These are phyloP conservation scores for Nomada fabriciana DNA, from an alignment of 2,888 invertebrate species.

Conservation along the genomic window DNA sequence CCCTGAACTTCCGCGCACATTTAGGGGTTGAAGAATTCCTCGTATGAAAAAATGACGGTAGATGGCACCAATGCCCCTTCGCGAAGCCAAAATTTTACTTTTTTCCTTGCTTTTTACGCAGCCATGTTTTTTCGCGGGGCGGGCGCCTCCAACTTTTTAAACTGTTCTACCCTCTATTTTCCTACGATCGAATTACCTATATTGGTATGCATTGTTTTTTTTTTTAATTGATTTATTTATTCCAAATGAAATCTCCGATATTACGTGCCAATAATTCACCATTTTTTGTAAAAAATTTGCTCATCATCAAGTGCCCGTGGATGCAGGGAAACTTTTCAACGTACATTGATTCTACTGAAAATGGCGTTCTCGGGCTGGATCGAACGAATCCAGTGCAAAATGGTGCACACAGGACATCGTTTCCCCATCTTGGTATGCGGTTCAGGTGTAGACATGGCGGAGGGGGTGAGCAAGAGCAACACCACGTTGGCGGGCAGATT, in stretches of 20 bases:
- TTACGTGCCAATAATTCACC: no score
- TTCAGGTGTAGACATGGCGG: conserved; percentile 70
- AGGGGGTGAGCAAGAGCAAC: conserved; percentile 68
- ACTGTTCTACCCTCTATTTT: neutral
- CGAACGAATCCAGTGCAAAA: conserved; percentile 67
- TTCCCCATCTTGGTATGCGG: conserved; percentile 74
- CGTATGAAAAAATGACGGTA: conserved; percentile 72
- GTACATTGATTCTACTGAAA: conserved; percentile 45
- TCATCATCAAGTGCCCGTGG: neutral
- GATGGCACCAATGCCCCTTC: conserved; percentile 73
- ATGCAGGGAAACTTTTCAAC: neutral
- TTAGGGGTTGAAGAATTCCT: conserved; percentile 49
- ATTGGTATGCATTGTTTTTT: neutral
- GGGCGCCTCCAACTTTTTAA: conserved; percentile 43
- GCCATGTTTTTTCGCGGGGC: conserved; percentile 47
- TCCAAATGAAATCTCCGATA: neutral
- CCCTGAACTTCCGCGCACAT: conserved; percentile 66
- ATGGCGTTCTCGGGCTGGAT: conserved; percentile 61
- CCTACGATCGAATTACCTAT: neutral
- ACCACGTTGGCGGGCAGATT: conserved; percentile 82
- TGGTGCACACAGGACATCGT: conserved; percentile 64
- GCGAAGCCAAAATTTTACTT: conserved; percentile 1
- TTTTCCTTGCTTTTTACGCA: conserved; percentile 29
- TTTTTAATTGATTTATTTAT: neutral
- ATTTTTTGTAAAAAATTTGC: neutral